Conservation (phyloP, 2,888 invertebrate genomes). For the Drosophila borborema region DNA sequence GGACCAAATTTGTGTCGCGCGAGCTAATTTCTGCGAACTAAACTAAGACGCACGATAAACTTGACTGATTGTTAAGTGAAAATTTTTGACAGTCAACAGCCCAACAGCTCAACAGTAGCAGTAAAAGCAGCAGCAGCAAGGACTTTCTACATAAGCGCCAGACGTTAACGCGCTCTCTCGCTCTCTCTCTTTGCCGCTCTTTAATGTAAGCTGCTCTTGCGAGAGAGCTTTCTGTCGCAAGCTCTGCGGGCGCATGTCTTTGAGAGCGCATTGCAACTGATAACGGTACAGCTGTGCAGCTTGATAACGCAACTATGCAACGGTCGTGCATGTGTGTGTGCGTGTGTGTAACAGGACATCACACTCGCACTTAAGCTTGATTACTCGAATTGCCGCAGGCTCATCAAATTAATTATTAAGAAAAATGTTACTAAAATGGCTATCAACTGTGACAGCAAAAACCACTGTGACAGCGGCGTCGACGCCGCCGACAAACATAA, state of each 20-base stretch:
- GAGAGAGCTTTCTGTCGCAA: slow-evolving; percentile 54
- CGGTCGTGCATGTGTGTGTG: slow-evolving; percentile 7
- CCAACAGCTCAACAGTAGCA: slow-evolving; percentile 45
- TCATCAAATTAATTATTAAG: slow-evolving; percentile 69
- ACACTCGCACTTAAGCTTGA: slow-evolving; percentile 37
- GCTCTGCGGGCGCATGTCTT: slow-evolving; percentile 59
- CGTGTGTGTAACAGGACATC: slow-evolving; percentile 15
- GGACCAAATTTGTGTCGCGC: slow-evolving; percentile 41
- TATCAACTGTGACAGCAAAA: slow-evolving; percentile 35
- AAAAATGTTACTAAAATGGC: slow-evolving; percentile 53
- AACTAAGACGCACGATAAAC: slow-evolving; percentile 78
- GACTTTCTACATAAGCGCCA: slow-evolving; percentile 50
- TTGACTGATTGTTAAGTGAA: slow-evolving; percentile 76
- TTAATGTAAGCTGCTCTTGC: not conserved
- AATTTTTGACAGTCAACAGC: slow-evolving; percentile 75
- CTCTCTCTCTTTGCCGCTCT: slow-evolving; percentile 3
- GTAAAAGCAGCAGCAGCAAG: slow-evolving; percentile 50
- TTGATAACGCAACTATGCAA: slow-evolving; percentile 64
- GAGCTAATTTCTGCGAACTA: slow-evolving; percentile 55
- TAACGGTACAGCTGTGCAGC: slow-evolving; percentile 73
- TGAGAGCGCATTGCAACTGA: slow-evolving; percentile 51
- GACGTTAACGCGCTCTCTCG: slow-evolving; percentile 8
- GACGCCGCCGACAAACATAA: slow-evolving; percentile 15
- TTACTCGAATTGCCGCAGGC: slow-evolving; percentile 62
- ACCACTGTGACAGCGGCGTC: slow-evolving; percentile 15